Conservation (phyloP, 2,888 invertebrate genomes). For the Microplitis manilae region DNA sequence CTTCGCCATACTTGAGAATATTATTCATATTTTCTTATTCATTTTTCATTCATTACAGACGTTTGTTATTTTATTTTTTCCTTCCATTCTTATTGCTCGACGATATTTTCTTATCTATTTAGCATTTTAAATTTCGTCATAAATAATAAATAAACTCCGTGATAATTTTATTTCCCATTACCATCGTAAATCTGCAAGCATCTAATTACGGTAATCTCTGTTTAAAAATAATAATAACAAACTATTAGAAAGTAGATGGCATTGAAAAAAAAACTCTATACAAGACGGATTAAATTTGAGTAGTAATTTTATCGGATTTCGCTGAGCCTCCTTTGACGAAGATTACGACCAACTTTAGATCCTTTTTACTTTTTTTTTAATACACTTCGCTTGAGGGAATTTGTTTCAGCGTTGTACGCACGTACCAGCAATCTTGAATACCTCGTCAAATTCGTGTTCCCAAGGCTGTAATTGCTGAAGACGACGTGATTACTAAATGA, state of each 20-base stretch:
- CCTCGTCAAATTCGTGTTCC: not conserved
- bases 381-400: not conserved
- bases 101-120: not conserved
- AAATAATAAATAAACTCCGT: not conserved
- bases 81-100: no score
- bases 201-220: not conserved
- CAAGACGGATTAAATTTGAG: not conserved
- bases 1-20: not conserved
- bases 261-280: not conserved
- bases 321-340: not conserved
- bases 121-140: not conserved
- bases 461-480: constrained; percentile 2
- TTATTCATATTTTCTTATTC: not conserved
- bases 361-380: not conserved
- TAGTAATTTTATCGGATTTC: not conserved
- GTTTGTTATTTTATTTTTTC: no score
- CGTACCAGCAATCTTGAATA: not conserved
- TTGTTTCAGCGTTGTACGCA: not conserved
- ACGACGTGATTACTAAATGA: constrained; percentile 15
- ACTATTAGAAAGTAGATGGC: not conserved
- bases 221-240: not conserved
- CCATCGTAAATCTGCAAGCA: not conserved
- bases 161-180: not conserved
- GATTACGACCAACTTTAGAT: not conserved
- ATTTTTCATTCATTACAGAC: no score